Evolutionary conservation across 2,888 invertebrate species (phyloP).

Genomic region (Mantis religiosa): DNA sequence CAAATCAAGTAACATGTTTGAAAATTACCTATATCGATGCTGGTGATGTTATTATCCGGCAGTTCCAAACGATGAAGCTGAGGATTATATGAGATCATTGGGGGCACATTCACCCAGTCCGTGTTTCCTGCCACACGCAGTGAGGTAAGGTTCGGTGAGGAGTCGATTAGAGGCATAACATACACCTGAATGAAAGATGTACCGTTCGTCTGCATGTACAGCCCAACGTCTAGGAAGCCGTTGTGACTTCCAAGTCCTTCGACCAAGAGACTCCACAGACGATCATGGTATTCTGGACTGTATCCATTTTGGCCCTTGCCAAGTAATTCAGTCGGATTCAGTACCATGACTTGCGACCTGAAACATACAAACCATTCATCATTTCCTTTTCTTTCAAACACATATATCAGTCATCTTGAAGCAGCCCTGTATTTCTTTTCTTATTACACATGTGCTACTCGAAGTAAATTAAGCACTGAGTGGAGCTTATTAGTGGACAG

Average conservation of each 20-base stretch:
- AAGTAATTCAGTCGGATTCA: neutral
- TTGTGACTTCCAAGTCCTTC: neutral
- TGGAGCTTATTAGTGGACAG: no score
- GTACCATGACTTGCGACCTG: neutral
- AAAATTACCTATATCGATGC: neutral
- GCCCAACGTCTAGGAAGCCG: neutral
- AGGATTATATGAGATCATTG: neutral
- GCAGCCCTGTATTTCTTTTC: no score
- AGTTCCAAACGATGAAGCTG: neutral
- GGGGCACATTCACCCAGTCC: neutral
- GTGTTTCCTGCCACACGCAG: neutral
- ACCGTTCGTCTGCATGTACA: neutral
- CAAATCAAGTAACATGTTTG: neutral
- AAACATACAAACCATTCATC: neutral
- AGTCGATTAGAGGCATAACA: neutral
- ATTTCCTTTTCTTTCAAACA: no score
- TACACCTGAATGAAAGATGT: neutral
- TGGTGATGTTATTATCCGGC: neutral
- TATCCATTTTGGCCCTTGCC: neutral
- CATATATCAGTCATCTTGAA: no score
- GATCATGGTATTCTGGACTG: neutral
- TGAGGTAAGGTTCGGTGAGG: neutral
- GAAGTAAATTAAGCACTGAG: no score
- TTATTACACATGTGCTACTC: no score
- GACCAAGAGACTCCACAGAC: neutral